Evolutionary conservation across 2,113 vertebrate genomes (phyloP), one percentile per base, ranked within the genome.

Genomic region (Rhynchomys soricoides): DNA sequence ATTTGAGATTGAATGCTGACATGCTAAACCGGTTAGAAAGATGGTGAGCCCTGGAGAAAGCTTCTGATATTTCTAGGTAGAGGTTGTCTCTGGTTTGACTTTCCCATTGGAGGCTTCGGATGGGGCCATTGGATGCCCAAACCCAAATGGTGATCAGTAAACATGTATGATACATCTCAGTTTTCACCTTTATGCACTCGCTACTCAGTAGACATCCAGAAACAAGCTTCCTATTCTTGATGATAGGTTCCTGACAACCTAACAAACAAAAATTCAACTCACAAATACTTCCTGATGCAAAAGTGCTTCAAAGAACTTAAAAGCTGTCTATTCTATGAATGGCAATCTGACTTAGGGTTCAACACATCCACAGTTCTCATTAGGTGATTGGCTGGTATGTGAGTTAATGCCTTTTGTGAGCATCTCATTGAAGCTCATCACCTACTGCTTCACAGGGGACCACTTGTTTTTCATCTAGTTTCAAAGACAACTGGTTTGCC

Each of bases 101-200:
- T 94, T 88, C 50, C 11, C 24, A 0, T 17, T 21, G 48, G 8
- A 74, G 66, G 17, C 15, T 26, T 59, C 43, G 40, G 34, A 7
- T 2, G 26, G 50, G 21, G 40, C 59, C 86, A 43, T 70, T 48
- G 3, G 19, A 93, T 94, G 86, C 86, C 43, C 89, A 89, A 88
- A 83, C 70, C 52, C 85, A 95, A 88, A 81, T 77, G 71, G 75
- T 48, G 97, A 37, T 15, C 59, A 93, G 66, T 77, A 75, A 88
- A 77, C 16, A 29, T 24, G 8, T 92, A 82, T 90, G 77, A 90
- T 90, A 97, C 68, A 92, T 86, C 92, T 96, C 86, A 83, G 55
- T 75, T 73, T 96, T 94, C 92, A 70, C 0, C 2, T 48, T 81
- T 37, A 73, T 3, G 16, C 1, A 70, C 1, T 15, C 43, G 21